Conservation (phyloP, 37 sponge, comb jelly and placozoan genomes). For the Ephydatia muelleri region DNA sequence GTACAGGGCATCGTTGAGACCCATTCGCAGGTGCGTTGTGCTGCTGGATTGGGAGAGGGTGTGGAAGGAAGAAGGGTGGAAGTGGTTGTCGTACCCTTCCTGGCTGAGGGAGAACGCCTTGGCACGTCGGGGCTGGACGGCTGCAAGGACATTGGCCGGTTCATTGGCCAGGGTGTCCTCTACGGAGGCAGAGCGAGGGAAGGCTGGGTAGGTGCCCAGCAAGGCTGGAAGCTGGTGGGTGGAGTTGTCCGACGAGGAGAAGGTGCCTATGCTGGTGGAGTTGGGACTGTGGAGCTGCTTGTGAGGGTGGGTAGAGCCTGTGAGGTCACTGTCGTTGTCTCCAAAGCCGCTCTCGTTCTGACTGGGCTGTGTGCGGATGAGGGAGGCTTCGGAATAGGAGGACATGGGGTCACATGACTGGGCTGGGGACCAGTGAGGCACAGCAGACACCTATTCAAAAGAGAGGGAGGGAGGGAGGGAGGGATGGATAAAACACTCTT, state of each 20-base stretch:
- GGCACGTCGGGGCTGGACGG: not conserved
- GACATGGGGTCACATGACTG: not conserved
- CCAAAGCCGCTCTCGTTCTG: slow-evolving; percentile 52
- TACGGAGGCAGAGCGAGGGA: slow-evolving; percentile 52
- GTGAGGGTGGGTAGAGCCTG: slow-evolving; percentile 18
- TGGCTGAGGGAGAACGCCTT: slow-evolving; percentile 22
- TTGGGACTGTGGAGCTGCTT: slow-evolving; percentile 21
- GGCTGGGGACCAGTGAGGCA: not conserved
- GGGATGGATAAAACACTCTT: not conserved
- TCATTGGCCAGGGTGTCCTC: slow-evolving; percentile 46
- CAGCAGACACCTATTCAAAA: not conserved
- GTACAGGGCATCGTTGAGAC: slow-evolving; percentile 22
- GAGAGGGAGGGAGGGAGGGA: slow-evolving; percentile 1
- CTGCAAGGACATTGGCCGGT: slow-evolving; percentile 18
- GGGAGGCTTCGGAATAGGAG: too few species aligned
- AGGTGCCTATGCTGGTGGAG: slow-evolving; percentile 3
- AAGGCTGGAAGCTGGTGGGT: slow-evolving; percentile 1
- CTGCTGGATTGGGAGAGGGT: slow-evolving; percentile 17
- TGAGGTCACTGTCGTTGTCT: slow-evolving; percentile 35
- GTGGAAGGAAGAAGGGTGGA: not conserved
- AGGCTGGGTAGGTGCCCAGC: not conserved
- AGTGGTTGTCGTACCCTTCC: slow-evolving; percentile 9
- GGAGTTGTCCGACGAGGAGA: slow-evolving; percentile 1
- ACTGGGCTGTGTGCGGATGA: not conserved
- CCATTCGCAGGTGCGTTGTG: not conserved